Evolutionary conservation across 2,113 vertebrate genomes (phyloP).

Genomic region (Xerus inauris): DNA sequence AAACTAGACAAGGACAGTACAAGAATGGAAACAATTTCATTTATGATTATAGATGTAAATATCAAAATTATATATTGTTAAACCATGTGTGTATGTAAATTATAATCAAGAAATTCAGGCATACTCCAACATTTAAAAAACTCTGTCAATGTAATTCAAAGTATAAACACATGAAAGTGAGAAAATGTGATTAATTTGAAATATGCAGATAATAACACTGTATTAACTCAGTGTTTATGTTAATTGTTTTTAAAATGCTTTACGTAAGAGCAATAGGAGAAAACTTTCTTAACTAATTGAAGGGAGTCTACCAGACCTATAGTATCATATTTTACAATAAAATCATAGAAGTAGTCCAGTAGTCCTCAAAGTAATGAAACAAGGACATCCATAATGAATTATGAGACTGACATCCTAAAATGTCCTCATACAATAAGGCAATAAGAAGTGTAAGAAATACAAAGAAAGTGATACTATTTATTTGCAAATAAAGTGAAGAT

Average conservation of each 20-base stretch:
- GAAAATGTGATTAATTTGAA: not conserved
- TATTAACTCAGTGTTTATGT: not conserved
- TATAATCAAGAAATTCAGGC: not conserved
- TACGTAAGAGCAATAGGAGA: not conserved
- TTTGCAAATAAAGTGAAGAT: not conserved
- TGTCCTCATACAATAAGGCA: not conserved
- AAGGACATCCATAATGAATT: not conserved
- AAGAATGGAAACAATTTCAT: not conserved
- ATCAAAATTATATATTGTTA: conserved; percentile 8
- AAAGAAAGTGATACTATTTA: not conserved
- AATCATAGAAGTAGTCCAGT: not conserved
- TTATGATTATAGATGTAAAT: conserved; percentile 15
- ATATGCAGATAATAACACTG: not conserved
- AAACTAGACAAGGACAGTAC: not conserved
- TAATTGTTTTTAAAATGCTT: not conserved
- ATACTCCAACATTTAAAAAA: not conserved
- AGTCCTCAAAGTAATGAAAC: not conserved
- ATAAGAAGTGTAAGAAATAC: conserved; percentile 24
- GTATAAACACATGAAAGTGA: not conserved
- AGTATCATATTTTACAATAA: conserved; percentile 6
- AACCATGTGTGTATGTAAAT: not conserved
- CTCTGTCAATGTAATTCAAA: not conserved
- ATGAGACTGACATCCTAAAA: not conserved
- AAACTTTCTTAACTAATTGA: not conserved
- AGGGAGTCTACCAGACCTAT: not conserved